These are phyloP conservation scores for Mustelus asterias DNA, from an alignment of 2,113 vertebrate species.

Conservation along the genomic window DNA sequence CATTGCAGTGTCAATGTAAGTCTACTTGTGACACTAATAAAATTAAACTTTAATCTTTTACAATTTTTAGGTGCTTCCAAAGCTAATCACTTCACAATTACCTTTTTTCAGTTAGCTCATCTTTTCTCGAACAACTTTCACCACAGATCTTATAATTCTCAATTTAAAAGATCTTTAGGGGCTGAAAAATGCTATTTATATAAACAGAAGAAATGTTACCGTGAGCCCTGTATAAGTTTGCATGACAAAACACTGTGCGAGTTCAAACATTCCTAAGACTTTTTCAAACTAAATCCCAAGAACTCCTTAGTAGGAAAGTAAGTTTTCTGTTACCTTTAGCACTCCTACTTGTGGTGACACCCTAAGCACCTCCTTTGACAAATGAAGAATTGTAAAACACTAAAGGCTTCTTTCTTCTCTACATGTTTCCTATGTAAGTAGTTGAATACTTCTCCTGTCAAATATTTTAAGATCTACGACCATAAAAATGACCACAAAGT, in stretches of 20 bases:
- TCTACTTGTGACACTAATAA: no score
- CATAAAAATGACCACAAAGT: slow-evolving; percentile 23
- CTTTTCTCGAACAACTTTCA: background rate
- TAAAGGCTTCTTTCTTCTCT: background rate
- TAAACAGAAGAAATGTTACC: background rate
- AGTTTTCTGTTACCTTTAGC: slow-evolving; percentile 4
- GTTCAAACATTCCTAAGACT: background rate
- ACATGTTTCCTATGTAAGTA: background rate
- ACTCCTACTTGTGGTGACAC: background rate
- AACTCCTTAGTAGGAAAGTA: background rate
- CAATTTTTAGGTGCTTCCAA: background rate
- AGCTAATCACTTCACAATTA: background rate
- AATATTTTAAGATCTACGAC: slow-evolving; percentile 8
- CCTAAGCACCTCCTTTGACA: background rate
- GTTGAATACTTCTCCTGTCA: slow-evolving; percentile 6
- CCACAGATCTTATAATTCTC: background rate
- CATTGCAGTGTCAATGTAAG: no score
- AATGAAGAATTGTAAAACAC: background rate
- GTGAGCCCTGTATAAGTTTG: background rate
- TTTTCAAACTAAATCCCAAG: background rate
- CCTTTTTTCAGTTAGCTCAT: background rate
- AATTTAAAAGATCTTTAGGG: background rate
- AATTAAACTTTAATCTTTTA: background rate
- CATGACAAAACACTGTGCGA: background rate
- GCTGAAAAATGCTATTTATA: background rate